Evolutionary conservation across 2,113 vertebrate genomes (phyloP), one percentile per base, ranked within the genome.

Genomic region (Pelobates fuscus): DNA sequence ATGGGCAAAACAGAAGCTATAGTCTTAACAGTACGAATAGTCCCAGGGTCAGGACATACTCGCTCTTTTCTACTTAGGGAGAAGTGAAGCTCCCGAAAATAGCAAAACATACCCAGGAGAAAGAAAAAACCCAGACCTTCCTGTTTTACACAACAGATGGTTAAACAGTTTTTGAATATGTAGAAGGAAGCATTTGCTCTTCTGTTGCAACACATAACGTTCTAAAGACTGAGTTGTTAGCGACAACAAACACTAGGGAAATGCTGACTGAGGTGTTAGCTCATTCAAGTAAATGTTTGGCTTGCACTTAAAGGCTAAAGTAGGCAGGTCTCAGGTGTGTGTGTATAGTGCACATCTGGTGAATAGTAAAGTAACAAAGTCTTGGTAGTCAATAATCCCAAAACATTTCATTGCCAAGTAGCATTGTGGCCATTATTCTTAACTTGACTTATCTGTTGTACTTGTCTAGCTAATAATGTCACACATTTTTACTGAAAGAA

Each of bases 41-140:
- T 84, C 88, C 86, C 86, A 77, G 86, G 85, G 86, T 86, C 89
- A 80, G 87, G 85, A 79, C 65, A 12, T 83, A 86, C 81, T 86
- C 61, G 82, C 11, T 70, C n/a, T n/a, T n/a, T n/a, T n/a, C 79
- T 80, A 78, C 29, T 1, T 44, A n/a, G 89, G 90, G 90, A 95
- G 92, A 92, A 93, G 91, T 89, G 84, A 90, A 83, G 87, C 88
- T 93, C 92, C 89, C 68, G 90, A 89, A 89, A 94, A 93, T 91
- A 92, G 86, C 66, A 86, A 87, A 87, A 81, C 62, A 8, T 84
- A 84, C 91, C 89, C 88, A 81, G 84, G 93, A n/a, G n/a, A 92
- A 92, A 88, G 85, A 90, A 92, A 91, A 87, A 90, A 92, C 92
- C 87, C 83, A 37, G 83, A 86, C 86, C 92, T 95, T 96, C 93